phyloP scores from a whole-genome alignment of 2,113 vertebrate genomes.

The Guaruba guarouba region DNA sequence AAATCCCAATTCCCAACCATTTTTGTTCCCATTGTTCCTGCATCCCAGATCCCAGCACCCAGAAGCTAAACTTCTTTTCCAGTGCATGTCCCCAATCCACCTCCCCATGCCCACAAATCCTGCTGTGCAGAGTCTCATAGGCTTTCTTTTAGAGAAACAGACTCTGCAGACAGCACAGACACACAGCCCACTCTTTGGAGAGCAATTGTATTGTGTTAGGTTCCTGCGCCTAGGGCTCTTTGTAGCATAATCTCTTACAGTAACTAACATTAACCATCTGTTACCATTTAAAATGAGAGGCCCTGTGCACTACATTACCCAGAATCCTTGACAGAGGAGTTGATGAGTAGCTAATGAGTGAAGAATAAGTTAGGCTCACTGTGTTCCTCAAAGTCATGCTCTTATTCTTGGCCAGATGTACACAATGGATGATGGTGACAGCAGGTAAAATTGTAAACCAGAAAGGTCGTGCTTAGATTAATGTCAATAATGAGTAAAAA shows the following conservation, averaged over 20 bases:
- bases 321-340: neutral
- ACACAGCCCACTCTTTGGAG: neutral
- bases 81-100: neutral
- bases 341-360: neutral
- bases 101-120: neutral
- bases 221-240: neutral
- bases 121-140: neutral
- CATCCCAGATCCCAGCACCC: neutral
- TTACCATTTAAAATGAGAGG: neutral
- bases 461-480: neutral
- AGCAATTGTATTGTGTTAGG: neutral
- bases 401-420: neutral
- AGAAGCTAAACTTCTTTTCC: slow-evolving; percentile 3
- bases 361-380: neutral
- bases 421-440: too few relatives aligned
- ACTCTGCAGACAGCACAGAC: neutral
- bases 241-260: neutral
- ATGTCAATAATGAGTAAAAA: neutral
- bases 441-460: neutral
- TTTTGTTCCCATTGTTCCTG: slow-evolving; percentile 24
- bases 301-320: neutral
- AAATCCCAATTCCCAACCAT: slow-evolving; percentile 23
- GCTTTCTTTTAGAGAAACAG: neutral
- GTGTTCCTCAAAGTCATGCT: neutral
- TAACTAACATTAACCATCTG: neutral